A percentile compares a stretch with the other conserved stretches of the same genome.
These are phyloP conservation scores for Salarias fasciatus DNA, from an alignment of 2,797 vertebrate species.

Conservation along the genomic window DNA sequence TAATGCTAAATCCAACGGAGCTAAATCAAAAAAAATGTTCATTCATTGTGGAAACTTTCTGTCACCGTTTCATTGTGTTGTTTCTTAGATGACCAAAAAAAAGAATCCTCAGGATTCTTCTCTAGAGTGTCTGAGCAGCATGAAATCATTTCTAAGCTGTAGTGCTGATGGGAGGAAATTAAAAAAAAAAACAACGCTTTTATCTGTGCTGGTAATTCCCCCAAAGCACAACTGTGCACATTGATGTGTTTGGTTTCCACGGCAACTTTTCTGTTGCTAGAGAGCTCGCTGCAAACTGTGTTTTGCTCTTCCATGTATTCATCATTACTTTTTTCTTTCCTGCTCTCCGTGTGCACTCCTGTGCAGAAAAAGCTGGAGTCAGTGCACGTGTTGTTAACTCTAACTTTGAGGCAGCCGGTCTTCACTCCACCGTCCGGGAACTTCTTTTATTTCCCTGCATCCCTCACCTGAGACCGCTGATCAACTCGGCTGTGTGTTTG, in stretches of 20 bases:
- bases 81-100: no score
- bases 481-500: constrained; percentile 29
- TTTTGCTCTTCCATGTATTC: background rate
- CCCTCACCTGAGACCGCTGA: background rate
- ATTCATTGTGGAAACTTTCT: no score
- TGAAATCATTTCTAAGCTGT: background rate
- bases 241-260: constrained; percentile 44
- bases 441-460: background rate
- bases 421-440: constrained; percentile 3
- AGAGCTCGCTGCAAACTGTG: constrained; percentile 32
- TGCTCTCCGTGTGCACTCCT: constrained; percentile 15
- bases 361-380: constrained; percentile 41
- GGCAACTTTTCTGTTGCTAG: constrained; percentile 35
- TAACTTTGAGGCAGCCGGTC: constrained; percentile 23
- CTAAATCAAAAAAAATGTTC: no score
- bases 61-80: no score
- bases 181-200: background rate
- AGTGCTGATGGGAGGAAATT: background rate
- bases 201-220: constrained; percentile 29
- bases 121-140: background rate
- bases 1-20: no score
- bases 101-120: no score
- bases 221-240: constrained; percentile 23
- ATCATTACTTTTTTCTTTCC: constrained; percentile 2
- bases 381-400: constrained; percentile 12